phyloP scores from a whole-genome alignment of 2,113 vertebrate genomes.

The pig (Sus scrofa) region DNA sequence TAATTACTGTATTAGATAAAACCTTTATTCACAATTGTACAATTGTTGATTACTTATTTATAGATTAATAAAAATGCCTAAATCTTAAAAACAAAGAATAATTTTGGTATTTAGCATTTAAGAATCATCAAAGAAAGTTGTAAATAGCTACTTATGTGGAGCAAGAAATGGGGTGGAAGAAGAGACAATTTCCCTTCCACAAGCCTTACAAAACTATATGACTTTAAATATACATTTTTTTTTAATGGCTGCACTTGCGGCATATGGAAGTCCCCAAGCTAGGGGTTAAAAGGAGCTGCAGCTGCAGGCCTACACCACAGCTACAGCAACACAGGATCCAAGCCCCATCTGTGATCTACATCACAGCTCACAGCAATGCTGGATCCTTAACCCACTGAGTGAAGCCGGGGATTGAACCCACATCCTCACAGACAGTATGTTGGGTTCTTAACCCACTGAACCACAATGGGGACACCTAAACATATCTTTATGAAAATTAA shows the following conservation, averaged over 20 bases:
- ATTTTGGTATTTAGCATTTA: background rate
- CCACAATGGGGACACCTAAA: no score
- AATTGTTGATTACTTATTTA: slow-evolving; percentile 6
- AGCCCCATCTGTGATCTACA: no score
- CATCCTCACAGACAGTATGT: no score
- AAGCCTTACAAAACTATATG: background rate
- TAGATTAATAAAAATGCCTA: background rate
- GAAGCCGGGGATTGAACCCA: no score
- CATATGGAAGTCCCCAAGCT: no score
- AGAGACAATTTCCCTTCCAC: background rate
- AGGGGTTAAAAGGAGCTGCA: no score
- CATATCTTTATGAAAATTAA: background rate
- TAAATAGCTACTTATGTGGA: background rate
- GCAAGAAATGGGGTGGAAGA: background rate
- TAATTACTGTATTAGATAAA: background rate
- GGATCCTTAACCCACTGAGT: no score
- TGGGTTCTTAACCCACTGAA: no score
- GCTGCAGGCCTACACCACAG: no score
- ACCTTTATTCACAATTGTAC: background rate
- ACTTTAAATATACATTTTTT: background rate
- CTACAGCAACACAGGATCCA: no score
- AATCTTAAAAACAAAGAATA: slow-evolving; percentile 1
- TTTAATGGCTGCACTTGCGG: no score
- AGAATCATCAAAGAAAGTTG: slow-evolving; percentile 8
- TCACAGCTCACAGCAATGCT: no score